A percentile compares a stretch with the other conserved stretches of the same genome.
phyloP scores from a whole-genome alignment of 2,113 vertebrate genomes.

The Neomonachus schauinslandi region DNA sequence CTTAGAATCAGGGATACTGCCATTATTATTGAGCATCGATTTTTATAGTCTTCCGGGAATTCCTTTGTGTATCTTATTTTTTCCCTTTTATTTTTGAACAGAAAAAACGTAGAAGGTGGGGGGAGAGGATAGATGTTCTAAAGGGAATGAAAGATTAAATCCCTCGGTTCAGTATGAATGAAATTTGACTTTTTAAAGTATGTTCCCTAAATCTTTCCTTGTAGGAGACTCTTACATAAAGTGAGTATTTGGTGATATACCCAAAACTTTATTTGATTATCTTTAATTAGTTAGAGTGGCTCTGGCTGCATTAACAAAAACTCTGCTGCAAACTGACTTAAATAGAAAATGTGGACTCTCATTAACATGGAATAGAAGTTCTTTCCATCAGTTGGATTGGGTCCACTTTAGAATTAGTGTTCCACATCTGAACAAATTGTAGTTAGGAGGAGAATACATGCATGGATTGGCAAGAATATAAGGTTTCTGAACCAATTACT shows the following conservation, averaged over 20 bases:
- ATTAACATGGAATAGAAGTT: not conserved
- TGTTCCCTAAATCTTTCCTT: not conserved
- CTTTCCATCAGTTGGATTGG: not conserved
- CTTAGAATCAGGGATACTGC: not conserved
- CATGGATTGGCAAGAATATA: not conserved
- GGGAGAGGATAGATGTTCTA: not conserved
- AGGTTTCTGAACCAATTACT: not conserved
- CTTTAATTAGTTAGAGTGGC: not conserved
- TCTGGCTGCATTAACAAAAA: not conserved
- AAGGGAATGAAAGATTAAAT: not conserved
- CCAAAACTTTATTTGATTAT: conserved; percentile 28
- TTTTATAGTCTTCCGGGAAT: not conserved
- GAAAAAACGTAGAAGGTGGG: not conserved
- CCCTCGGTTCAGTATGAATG: not conserved
- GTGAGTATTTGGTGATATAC: not conserved
- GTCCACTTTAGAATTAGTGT: not conserved
- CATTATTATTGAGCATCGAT: not conserved
- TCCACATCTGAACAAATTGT: not conserved
- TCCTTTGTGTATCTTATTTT: not conserved
- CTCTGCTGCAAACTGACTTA: not conserved
- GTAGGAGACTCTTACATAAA: not conserved
- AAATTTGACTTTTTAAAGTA: conserved; percentile 36
- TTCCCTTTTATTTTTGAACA: conserved; percentile 38
- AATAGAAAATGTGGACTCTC: not conserved
- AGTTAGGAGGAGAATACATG: not conserved